Evolutionary conservation across 2,113 vertebrate genomes (phyloP).

Genomic region (Calyptommatus sinebrachiatus): DNA sequence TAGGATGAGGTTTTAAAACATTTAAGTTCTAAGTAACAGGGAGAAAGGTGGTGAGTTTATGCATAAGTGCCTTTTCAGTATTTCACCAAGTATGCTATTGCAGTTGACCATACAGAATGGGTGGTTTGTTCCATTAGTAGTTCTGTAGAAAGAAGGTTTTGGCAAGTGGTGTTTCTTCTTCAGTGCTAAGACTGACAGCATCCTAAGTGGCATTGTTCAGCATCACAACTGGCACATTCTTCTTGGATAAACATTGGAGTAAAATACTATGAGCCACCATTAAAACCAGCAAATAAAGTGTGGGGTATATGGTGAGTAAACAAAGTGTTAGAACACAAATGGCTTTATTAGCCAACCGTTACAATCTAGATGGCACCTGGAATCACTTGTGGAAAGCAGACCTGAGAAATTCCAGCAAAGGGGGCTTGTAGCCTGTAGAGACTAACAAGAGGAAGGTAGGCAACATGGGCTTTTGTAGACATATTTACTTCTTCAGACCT

Average conservation of each 20-base stretch:
- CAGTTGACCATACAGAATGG: neutral
- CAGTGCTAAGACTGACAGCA: neutral
- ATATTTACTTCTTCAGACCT: too few species aligned
- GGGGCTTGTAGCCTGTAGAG: too few species aligned
- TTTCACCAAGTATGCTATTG: neutral
- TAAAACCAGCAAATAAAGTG: neutral
- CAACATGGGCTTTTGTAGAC: too few species aligned
- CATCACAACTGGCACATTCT: neutral
- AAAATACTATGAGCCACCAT: neutral
- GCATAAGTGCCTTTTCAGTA: neutral
- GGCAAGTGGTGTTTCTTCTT: neutral
- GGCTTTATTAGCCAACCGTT: neutral
- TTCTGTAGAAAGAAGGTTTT: neutral
- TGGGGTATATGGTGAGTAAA: too few species aligned
- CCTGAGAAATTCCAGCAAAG: too few species aligned
- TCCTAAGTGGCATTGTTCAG: neutral
- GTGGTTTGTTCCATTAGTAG: neutral
- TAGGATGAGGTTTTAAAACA: neutral
- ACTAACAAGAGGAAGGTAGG: too few species aligned
- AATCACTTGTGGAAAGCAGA: neutral
- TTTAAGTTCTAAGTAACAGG: neutral
- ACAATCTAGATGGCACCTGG: neutral
- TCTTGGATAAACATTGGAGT: neutral
- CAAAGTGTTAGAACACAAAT: neutral
- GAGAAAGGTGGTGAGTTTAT: too few species aligned